phyloP scores from a whole-genome alignment of 2,797 vertebrate species.

The Falco cherrug region DNA sequence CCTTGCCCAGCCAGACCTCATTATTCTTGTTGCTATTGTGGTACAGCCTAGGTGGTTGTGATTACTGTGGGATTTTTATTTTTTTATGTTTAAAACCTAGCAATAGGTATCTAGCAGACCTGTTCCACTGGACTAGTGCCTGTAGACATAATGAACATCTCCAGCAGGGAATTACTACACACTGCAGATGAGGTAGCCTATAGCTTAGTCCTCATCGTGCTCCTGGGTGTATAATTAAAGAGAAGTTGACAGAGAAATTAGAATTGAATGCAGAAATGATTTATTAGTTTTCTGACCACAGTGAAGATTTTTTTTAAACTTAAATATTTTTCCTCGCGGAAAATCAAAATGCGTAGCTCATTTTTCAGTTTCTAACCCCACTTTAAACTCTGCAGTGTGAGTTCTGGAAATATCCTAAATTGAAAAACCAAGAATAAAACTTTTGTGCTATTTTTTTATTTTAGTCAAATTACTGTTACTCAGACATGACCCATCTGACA shows the following conservation, averaged over 20 bases:
- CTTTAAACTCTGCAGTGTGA: not conserved
- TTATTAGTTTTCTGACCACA: constrained; percentile 31
- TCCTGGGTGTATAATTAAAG: constrained; percentile 28
- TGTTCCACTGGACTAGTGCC: constrained; percentile 9
- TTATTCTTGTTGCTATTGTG: not conserved
- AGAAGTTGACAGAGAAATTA: constrained; percentile 29
- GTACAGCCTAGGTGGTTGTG: not conserved
- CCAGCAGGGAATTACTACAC: not conserved
- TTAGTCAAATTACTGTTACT: not conserved
- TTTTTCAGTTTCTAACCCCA: not conserved
- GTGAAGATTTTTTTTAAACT: not conserved
- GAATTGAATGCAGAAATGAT: constrained; percentile 1
- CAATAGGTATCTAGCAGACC: not conserved
- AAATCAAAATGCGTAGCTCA: not conserved
- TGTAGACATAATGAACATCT: constrained; percentile 6
- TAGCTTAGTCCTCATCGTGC: not conserved
- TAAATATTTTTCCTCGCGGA: not conserved
- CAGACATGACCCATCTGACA: not conserved
- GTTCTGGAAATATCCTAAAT: not conserved
- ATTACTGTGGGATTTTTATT: not conserved
- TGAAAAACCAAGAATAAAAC: not conserved
- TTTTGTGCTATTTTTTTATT: not conserved
- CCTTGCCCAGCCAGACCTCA: not conserved
- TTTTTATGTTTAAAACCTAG: not conserved
- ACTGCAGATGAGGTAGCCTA: not conserved